Evolutionary conservation across 1,140 invertebrate genomes (phyloP), one percentile per base, ranked within the genome.

Genomic region (Calliopsis andreniformis): DNA sequence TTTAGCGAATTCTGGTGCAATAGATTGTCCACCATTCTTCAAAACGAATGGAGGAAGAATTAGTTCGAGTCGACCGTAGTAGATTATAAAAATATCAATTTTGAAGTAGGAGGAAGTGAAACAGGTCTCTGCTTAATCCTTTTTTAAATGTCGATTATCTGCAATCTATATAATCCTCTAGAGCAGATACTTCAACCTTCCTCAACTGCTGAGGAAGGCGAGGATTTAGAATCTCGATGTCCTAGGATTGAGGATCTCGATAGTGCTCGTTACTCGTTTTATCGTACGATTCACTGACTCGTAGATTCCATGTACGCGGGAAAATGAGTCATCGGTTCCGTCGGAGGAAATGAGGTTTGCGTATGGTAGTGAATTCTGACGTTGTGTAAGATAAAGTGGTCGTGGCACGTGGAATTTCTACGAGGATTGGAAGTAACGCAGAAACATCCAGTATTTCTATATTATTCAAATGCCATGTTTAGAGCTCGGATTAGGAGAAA

Each of bases 291-390:
- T 25, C 70, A 20, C 20, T 25, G 35, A 39, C 51, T 56, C 39
- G 45, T 14, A 20, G 20, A 32, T 53, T 47, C 47, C 10, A 28
- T 47, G 55, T 14, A 64, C 25, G 70, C 61, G 61, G 39, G 49
- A 64, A 73, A 64, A 64, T 73, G 61, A 73, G 61, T 73, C 70
- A 73, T 64, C 35, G 25, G 25, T n/a, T 20, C 20, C 59, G n/a
- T 30, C 35, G 59, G 64, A 55, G 70, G 59, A 73, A 73, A 73
- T 49, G 70, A 55, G 59, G 28, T 43, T 64, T 25, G 43, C 61
- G 28, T 20, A 49, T 39, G 56, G 32, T 59, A 42, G 56, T n/a
- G 56, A 32, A n/a, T 59, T 32, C 30, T 35, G 39, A 59, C 20
- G 56, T 32, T 7, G 32, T 23, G 61, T 20, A 42, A 71, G 58